These are phyloP conservation scores for Megaceryle maxima DNA, from an alignment of 2,113 vertebrate genomes.

Conservation along the genomic window DNA sequence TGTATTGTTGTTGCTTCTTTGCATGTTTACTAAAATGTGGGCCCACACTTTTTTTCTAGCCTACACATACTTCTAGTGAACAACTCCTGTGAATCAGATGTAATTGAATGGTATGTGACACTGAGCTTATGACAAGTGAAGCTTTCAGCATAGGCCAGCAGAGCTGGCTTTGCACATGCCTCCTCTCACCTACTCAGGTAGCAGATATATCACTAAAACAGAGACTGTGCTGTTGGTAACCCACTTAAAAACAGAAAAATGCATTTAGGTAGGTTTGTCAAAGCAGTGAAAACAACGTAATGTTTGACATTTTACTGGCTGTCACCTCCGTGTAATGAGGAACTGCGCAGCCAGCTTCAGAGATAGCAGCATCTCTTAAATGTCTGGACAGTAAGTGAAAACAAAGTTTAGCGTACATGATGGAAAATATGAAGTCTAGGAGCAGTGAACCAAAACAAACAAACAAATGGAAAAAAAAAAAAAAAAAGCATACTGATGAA, in stretches of 20 bases:
- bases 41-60: neutral
- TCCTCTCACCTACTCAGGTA: neutral
- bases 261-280: neutral
- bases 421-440: slow-evolving; percentile 34
- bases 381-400: neutral
- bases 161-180: neutral
- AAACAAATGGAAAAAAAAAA: neutral
- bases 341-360: neutral
- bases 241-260: slow-evolving; percentile 30
- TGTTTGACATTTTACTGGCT: neutral
- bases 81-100: neutral
- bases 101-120: neutral
- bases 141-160: neutral
- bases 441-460: neutral
- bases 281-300: slow-evolving; percentile 27
- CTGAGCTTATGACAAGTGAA: neutral
- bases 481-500: neutral
- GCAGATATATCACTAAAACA: neutral
- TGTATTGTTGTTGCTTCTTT: slow-evolving; percentile 27
- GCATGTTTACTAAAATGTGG: neutral
- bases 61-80: neutral
- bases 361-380: neutral
- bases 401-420: neutral
- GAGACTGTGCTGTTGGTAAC: neutral
- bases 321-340: neutral